A percentile compares a stretch with the other conserved stretches of the same genome.
phyloP scores from a whole-genome alignment of 2,888 invertebrate genomes.

The Caenorhabditis japonica region DNA sequence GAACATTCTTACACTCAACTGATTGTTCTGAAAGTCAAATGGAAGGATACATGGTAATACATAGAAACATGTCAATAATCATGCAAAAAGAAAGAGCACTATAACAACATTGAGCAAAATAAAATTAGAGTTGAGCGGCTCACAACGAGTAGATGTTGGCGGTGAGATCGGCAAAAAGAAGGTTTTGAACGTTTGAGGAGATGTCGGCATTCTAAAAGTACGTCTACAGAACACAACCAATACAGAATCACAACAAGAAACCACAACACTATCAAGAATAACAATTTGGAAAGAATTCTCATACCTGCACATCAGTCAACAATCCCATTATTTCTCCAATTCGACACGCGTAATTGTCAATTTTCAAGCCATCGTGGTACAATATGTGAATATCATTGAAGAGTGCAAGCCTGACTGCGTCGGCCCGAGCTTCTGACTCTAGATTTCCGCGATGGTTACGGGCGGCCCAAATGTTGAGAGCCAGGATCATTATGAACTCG shows the following conservation, averaged over 20 bases:
- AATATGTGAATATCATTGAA: constrained; percentile 47
- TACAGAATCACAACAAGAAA: no score
- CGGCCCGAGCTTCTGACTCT: constrained; percentile 7
- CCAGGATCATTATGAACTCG: constrained; percentile 39
- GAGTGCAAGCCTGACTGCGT: constrained; percentile 10
- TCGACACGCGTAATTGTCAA: constrained; percentile 49
- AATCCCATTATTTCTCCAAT: constrained; percentile 51
- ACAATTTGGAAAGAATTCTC: not conserved
- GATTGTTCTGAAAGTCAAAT: no score
- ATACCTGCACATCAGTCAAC: constrained; percentile 44
- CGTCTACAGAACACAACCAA: not conserved
- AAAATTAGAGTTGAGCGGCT: not conserved
- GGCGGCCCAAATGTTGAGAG: constrained; percentile 45
- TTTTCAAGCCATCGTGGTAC: constrained; percentile 43
- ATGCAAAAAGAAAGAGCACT: not conserved
- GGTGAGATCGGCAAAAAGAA: constrained; percentile 30
- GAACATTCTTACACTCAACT: not conserved
- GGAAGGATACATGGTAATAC: not conserved
- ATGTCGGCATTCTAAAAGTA: constrained; percentile 32
- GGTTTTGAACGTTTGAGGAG: constrained; percentile 14
- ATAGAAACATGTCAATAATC: not conserved
- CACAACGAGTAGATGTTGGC: constrained; percentile 7
- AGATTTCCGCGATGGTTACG: constrained; percentile 18
- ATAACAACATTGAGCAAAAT: not conserved
- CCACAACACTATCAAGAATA: no score